Percentiles rank a stretch among this genome's conserved stretches.
phyloP scores from a whole-genome alignment of 1,140 invertebrate species.

The Pseudomyrmex gracilis region DNA sequence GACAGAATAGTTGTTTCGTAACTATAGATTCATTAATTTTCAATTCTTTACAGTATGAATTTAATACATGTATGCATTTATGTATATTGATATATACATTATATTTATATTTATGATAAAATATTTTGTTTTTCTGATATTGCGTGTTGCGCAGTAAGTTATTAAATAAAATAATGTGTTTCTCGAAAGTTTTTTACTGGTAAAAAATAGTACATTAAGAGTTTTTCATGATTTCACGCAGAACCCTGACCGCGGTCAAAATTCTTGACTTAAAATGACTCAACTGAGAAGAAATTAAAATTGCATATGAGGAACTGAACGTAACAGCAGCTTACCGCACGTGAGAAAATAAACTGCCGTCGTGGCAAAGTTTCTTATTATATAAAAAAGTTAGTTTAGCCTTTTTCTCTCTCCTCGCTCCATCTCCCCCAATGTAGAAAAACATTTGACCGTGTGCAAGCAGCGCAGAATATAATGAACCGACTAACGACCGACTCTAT shows the following conservation, averaged over 20 bases:
- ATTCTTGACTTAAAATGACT: conserved; percentile 1
- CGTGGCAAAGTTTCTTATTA: conserved; percentile 19
- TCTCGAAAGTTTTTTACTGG: background rate
- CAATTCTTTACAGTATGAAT: background rate
- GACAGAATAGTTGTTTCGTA: background rate
- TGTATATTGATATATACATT: no score
- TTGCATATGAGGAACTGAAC: conserved; percentile 23
- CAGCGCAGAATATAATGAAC: conserved; percentile 17
- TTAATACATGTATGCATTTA: no score
- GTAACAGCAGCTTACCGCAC: background rate
- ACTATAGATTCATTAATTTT: background rate
- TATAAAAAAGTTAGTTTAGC: conserved; percentile 21
- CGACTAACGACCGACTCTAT: background rate
- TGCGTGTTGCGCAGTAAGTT: background rate
- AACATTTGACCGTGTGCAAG: background rate
- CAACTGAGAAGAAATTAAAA: conserved; percentile 34
- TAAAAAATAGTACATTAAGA: background rate
- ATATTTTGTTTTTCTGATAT: background rate
- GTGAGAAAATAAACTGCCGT: conserved; percentile 20
- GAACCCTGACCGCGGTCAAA: background rate
- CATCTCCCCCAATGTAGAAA: background rate
- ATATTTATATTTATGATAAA: background rate
- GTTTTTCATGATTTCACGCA: no score
- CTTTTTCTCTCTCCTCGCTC: conserved; percentile 32
- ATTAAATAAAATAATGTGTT: background rate